Conservation (phyloP, 2,113 vertebrate species). For the Apus apus region DNA sequence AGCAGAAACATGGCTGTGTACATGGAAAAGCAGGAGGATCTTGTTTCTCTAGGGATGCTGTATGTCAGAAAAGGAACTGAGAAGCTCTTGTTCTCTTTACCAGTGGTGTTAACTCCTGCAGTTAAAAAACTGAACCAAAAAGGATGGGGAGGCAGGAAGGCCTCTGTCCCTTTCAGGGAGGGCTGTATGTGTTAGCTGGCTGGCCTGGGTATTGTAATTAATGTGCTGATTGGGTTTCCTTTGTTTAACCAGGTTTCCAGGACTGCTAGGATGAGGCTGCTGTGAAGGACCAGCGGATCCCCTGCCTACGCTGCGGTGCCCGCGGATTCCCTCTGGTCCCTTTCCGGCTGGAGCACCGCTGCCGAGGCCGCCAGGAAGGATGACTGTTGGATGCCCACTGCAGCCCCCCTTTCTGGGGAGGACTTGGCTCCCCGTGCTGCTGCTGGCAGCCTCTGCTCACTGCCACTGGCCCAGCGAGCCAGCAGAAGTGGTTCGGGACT, state of each 20-base stretch:
- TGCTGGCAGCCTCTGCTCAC: conserved; percentile 74
- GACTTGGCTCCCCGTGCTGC: conserved; percentile 80
- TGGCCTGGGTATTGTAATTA: background rate
- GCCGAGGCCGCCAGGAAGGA: conserved; percentile 25
- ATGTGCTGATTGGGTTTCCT: background rate
- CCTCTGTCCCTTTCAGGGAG: background rate
- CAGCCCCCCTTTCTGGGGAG: conserved; percentile 74
- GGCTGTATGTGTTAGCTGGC: background rate
- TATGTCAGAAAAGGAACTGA: background rate
- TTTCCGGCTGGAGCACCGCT: background rate
- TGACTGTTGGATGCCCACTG: conserved; percentile 77
- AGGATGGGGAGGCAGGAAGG: background rate
- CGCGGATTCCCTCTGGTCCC: background rate
- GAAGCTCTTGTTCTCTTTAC: background rate
- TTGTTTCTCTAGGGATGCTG: background rate
- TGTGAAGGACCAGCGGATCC: conserved; percentile 58
- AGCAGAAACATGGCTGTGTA: background rate
- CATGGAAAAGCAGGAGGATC: background rate
- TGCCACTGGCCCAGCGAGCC: conserved; percentile 78
- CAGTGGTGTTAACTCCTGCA: background rate
- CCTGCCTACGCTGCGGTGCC: background rate
- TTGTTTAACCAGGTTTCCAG: conserved; percentile 64
- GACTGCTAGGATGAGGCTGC: conserved; percentile 69
- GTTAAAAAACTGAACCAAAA: background rate
- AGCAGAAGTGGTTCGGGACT: conserved; percentile 78